These are phyloP conservation scores for Propithecus deckenii DNA, from an alignment of 2,797 vertebrate species.

Conservation along the genomic window DNA sequence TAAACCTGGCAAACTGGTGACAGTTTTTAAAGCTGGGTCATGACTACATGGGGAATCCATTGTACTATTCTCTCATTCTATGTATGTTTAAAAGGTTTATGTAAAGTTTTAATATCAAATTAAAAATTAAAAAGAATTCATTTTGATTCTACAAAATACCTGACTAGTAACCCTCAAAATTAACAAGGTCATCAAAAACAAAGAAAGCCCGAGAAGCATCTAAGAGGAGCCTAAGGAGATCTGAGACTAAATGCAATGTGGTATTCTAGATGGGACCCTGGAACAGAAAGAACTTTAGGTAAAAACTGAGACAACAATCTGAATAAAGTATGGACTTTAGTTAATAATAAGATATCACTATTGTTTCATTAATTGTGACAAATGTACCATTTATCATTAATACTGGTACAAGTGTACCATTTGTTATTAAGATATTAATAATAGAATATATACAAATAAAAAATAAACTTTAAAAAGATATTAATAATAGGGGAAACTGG, in stretches of 20 bases:
- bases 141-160: constrained; percentile 27
- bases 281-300: not conserved
- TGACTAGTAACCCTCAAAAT: not conserved
- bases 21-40: not conserved
- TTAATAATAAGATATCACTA: not conserved
- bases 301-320: not conserved
- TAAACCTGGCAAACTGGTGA: not conserved
- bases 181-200: not conserved
- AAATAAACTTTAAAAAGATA: not conserved
- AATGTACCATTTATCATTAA: not conserved
- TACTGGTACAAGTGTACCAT: not conserved
- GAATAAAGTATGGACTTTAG: not conserved
- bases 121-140: not conserved
- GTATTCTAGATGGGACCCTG: not conserved
- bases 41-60: not conserved
- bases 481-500: not conserved
- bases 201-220: not conserved
- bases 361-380: not conserved
- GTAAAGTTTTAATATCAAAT: constrained; percentile 37
- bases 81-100: constrained; percentile 3
- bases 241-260: not conserved
- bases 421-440: not conserved
- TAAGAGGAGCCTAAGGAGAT: not conserved
- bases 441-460: not conserved
- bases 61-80: not conserved